Evolutionary conservation across 2,888 invertebrate genomes (phyloP), one percentile per base, ranked within the genome.

Genomic region (Amaurobius ferox): DNA sequence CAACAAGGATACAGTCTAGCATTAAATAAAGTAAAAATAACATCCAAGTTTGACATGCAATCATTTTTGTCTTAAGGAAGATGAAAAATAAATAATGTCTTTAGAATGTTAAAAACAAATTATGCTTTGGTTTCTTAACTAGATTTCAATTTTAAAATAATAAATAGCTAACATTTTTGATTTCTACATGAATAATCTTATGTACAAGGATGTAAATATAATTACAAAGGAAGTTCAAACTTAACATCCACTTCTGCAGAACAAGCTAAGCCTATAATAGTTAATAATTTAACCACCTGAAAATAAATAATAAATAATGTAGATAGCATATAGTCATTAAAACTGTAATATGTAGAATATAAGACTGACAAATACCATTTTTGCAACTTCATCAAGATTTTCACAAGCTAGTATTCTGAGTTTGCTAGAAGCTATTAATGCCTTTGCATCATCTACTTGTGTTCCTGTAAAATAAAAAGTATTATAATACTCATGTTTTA

Each of bases 381-480:
- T 93, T 11, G 96, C 96, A 28, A 96, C 96, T 91, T 96, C 95
- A 91, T 96, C 96, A 66, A 96, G 93, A 92, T 96, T 95, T 92
- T 96, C 96, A 90, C 95, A 94, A 23, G 96, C 95, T 88, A 96
- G 94, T 90, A 96, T 96, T 91, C 95, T 94, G 88, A 96, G 92
- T 2, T 95, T 94, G 11, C 96, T 95, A 88, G 94, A 94, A 5
- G 95, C 95, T 88, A 96, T 94, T 90, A 96, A 92, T 89, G 96
- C 96, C 91, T 96, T 95, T 1, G 96, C 96, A 91, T 96, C 96
- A 89, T 95, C 94, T 86, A 96, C 96, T 91, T 95, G 94, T 71
- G 96, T 96, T 90, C 96, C 95, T 95, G 94, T 90, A 68, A 91
- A 90, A 23, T 1, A n/a, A n/a, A n/a, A n/a, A n/a, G n/a, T n/a